Percentiles rank a stretch among this genome's conserved stretches.
These are phyloP conservation scores for Drosophila persimilis DNA, from an alignment of 1,140 invertebrate genomes.

Conservation along the genomic window DNA sequence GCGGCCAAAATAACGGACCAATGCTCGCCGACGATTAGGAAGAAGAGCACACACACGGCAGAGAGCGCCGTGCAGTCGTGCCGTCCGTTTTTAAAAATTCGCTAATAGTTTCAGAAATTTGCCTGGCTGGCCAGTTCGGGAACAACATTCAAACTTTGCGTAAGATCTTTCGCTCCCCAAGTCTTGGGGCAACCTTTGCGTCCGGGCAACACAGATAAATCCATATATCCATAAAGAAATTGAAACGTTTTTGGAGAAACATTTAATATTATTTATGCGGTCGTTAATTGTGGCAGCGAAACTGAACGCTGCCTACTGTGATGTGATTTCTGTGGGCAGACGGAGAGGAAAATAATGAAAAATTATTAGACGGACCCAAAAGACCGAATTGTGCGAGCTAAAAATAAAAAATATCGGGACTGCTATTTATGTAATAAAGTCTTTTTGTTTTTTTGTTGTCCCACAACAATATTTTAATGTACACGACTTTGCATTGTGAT, in stretches of 20 bases:
- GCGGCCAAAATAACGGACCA: constrained; percentile 61
- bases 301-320: constrained; percentile 17
- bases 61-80: constrained; percentile 11
- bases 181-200: constrained; percentile 8
- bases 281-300: constrained; percentile 35
- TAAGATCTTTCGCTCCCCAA: constrained; percentile 53
- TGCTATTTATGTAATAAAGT: constrained; percentile 82
- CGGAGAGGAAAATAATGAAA: constrained; percentile 50
- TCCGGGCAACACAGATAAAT: constrained; percentile 15
- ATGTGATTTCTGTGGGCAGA: constrained; percentile 34
- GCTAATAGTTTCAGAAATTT: constrained; percentile 78
- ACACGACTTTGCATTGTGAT: constrained; percentile 29
- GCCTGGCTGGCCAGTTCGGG: constrained; percentile 76
- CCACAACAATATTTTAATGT: constrained; percentile 44
- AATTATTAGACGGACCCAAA: constrained; percentile 67
- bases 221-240: constrained; percentile 1
- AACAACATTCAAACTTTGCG: constrained; percentile 78
- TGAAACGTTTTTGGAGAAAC: constrained; percentile 36
- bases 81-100: constrained; percentile 64
- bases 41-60: constrained; percentile 15
- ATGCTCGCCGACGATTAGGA: constrained; percentile 41
- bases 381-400: constrained; percentile 73
- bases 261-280: constrained; percentile 37
- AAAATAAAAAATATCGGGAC: constrained; percentile 82
- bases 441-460: constrained; percentile 34